Evolutionary conservation across 2,797 vertebrate genomes (phyloP).

Genomic region (Neosilurus mollespiculum): DNA sequence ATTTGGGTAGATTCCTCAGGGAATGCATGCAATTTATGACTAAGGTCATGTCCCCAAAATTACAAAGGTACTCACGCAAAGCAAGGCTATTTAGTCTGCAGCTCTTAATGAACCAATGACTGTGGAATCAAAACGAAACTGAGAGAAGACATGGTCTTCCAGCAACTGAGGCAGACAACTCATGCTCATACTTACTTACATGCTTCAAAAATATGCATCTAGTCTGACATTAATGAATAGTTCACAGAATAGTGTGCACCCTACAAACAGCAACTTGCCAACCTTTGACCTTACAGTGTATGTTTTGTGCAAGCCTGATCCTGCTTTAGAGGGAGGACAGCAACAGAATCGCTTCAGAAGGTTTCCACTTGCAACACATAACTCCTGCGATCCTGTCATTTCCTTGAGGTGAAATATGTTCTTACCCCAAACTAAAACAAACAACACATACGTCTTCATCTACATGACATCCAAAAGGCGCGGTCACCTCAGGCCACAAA

Average conservation of each 20-base stretch:
- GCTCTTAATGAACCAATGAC: neutral
- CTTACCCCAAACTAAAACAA: conserved; percentile 75
- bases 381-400: conserved; percentile 66
- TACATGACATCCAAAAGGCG: conserved; percentile 61
- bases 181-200: neutral
- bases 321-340: conserved; percentile 63
- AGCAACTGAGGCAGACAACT: neutral
- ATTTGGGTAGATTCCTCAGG: conserved; percentile 42
- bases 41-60: conserved; percentile 62
- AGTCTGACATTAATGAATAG: conserved; percentile 2
- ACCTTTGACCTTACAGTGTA: conserved; percentile 52
- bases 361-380: conserved; percentile 63
- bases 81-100: neutral
- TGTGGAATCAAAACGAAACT: neutral
- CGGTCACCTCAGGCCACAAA: conserved; percentile 15
- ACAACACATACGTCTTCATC: conserved; percentile 77
- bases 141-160: neutral
- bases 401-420: conserved; percentile 73
- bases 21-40: conserved; percentile 55
- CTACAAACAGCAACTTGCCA: conserved; percentile 8
- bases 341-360: conserved; percentile 70
- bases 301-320: conserved; percentile 68
- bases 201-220: conserved; percentile 4
- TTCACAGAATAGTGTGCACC: neutral
- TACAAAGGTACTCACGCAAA: conserved; percentile 47